A percentile compares a stretch with the other conserved stretches of the same genome.
These are phyloP conservation scores for Cristatella mucedo DNA, from an alignment of 2,888 invertebrate species.

Conservation along the genomic window DNA sequence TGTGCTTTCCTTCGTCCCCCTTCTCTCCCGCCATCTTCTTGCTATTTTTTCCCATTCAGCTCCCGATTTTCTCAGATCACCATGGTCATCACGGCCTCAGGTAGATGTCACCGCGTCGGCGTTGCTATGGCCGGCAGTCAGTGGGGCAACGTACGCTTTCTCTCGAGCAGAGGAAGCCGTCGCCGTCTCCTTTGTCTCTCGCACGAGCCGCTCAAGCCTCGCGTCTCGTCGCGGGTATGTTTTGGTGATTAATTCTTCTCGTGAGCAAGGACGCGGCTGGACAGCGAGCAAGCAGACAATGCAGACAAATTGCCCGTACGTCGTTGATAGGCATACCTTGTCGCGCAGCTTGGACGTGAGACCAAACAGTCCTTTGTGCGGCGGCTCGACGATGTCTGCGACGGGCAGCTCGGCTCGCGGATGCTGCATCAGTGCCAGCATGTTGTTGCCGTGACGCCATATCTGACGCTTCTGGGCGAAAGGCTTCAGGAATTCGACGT, in stretches of 20 bases:
- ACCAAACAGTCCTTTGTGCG: constrained; percentile 28
- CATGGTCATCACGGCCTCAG: too few species aligned
- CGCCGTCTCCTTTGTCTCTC: too few species aligned
- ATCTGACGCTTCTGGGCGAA: constrained; percentile 28
- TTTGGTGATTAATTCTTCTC: background rate
- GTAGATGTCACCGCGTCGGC: too few species aligned
- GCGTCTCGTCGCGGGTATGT: background rate
- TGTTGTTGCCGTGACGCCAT: constrained; percentile 36
- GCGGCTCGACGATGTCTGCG: constrained; percentile 24
- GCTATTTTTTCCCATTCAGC: too few species aligned
- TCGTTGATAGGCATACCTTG: constrained; percentile 18
- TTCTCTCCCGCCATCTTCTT: too few species aligned
- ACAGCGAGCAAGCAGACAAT: background rate
- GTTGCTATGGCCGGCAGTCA: too few species aligned
- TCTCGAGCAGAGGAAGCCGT: too few species aligned
- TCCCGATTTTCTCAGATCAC: too few species aligned
- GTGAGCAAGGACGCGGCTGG: background rate
- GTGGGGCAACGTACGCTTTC: too few species aligned
- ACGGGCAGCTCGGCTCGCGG: constrained; percentile 26
- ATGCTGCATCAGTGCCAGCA: constrained; percentile 27
- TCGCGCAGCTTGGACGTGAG: constrained; percentile 30
- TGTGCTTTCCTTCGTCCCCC: too few species aligned
- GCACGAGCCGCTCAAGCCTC: background rate
- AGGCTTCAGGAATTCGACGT: constrained; percentile 34
- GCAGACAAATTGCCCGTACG: too few species aligned